Conservation (phyloP, 2,113 vertebrate genomes). For the Madoqua kirkii region DNA sequence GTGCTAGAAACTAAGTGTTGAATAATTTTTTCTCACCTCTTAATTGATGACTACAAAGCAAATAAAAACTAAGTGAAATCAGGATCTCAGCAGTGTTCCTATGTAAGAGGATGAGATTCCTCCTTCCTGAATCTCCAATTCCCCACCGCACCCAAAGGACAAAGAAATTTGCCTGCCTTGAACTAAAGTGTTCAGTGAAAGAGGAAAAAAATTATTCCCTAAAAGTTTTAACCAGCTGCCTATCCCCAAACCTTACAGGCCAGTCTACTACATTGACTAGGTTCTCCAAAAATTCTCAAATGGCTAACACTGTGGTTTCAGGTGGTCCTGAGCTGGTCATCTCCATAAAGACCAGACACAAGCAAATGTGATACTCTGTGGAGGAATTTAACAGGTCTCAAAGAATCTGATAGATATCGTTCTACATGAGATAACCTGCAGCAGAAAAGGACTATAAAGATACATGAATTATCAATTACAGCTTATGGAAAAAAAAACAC, state of each 20-base stretch:
- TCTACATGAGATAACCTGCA: neutral
- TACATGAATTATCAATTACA: neutral
- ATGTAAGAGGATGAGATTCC: neutral
- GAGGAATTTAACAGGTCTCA: neutral
- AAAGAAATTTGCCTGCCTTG: neutral
- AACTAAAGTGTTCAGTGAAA: neutral
- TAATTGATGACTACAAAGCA: neutral
- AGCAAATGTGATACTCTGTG: neutral
- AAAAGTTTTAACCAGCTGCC: neutral
- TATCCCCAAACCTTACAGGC: neutral
- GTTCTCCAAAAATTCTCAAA: neutral
- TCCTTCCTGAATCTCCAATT: neutral
- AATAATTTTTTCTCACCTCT: neutral
- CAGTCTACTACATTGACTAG: neutral
- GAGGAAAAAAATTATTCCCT: neutral
- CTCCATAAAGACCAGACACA: neutral
- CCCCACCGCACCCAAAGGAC: neutral
- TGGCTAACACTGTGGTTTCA: neutral
- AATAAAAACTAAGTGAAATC: neutral
- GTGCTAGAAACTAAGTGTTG: neutral
- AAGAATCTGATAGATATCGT: neutral
- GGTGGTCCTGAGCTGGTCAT: neutral
- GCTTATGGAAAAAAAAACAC: neutral
- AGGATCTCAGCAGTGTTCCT: neutral
- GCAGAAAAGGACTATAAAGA: neutral